Evolutionary conservation across 2,888 invertebrate species (phyloP), one percentile per base, ranked within the genome.

Genomic region (Machimus atricapillus): DNA sequence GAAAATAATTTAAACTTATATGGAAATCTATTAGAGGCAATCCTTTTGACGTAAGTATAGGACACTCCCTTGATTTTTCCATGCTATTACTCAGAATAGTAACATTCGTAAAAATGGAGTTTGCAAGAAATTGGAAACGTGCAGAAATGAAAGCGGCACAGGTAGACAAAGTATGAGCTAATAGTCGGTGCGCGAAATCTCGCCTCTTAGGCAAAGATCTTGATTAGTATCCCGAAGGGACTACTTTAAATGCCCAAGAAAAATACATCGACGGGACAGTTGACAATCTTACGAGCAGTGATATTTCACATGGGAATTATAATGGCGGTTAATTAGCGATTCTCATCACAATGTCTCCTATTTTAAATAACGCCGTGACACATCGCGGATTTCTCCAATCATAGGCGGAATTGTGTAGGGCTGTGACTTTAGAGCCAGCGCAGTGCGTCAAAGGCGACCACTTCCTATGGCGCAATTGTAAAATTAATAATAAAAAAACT

Each of bases 151-250:
- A 66, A 66, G n/a, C 66, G 19, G 43, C 43, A 46, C 43, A 46
- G 14, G 5, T 46, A 46, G 16, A 5, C 14, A 46, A 46, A 4
- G 52, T 16, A 7, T 34, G n/a, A 7, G n/a, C 52, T 52, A 77
- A 77, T 34, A 77, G 37, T 40, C 27, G 5, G 3, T 34, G 43
- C 43, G 43, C 43, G 16, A 46, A 46, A 14, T 46, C 43, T 46
- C 43, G 14, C 37, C 77, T 12, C 43, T 43, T 78, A 16, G 23
- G 43, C 40, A 40, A 43, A 43, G 40, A 40, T 43, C 43, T 78
- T 78, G 78, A 78, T 79, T 79, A 52, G 31, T 79, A 79, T 79
- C 52, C 79, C 79, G 23, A 79, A 52, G 79, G 79, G 79, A 79
- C n/a, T 52, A 46, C 23, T 46, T 79, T 52, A 46, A 79, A 79